Evolutionary conservation across 2,888 invertebrate genomes (phyloP).

Genomic region (Synergus laeviventris): DNA sequence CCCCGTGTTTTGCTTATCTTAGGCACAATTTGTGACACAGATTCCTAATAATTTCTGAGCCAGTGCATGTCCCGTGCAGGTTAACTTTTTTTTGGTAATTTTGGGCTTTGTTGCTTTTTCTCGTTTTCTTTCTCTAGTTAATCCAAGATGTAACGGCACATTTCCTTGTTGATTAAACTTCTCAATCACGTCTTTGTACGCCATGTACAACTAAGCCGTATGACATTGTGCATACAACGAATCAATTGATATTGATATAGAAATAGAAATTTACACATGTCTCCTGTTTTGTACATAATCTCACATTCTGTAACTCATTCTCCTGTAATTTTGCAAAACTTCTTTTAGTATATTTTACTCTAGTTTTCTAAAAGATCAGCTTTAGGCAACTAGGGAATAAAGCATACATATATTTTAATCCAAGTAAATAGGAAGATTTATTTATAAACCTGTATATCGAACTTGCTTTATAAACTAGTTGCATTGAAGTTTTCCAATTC

Average conservation of each 20-base stretch:
- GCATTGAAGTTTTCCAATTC: slow-evolving; percentile 36
- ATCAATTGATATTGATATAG: slow-evolving; percentile 40
- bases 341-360: background rate
- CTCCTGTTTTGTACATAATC: slow-evolving; percentile 28
- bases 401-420: background rate
- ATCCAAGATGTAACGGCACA: slow-evolving; percentile 35
- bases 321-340: slow-evolving; percentile 37
- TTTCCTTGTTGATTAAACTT: slow-evolving; percentile 31
- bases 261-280: slow-evolving; percentile 26
- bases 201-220: slow-evolving; percentile 48
- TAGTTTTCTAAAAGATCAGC: background rate
- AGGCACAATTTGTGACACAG: slow-evolving; percentile 24
- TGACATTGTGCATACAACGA: slow-evolving; percentile 51
- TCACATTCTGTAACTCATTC: slow-evolving; percentile 38
- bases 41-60: slow-evolving; percentile 31
- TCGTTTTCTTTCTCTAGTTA: slow-evolving; percentile 42
- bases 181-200: slow-evolving; percentile 41
- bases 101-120: slow-evolving; percentile 37
- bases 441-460: background rate
- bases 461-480: slow-evolving; percentile 25
- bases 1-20: slow-evolving; percentile 26
- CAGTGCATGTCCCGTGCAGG: slow-evolving; percentile 38
- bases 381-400: slow-evolving; percentile 22
- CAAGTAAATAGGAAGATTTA: background rate
- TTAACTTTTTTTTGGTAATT: slow-evolving; percentile 42